phyloP scores from a whole-genome alignment of 1,140 invertebrate genomes.

The Dendroctonus ponderosae region DNA sequence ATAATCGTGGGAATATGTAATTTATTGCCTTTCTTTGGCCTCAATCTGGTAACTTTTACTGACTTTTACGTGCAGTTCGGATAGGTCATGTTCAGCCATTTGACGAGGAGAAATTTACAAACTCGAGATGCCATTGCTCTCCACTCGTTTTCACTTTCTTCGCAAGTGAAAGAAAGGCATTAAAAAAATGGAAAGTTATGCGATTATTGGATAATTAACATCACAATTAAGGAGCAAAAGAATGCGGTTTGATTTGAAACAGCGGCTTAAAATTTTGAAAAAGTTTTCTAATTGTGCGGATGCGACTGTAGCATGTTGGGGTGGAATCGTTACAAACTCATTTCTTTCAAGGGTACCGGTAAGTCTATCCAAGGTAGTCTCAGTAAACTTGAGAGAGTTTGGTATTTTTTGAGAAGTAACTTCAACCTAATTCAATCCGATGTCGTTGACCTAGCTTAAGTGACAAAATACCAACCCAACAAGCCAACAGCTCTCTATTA shows the following conservation, averaged over 20 bases:
- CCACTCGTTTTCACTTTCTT: slow-evolving; percentile 26
- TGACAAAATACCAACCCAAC: slow-evolving; percentile 26
- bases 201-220: not conserved
- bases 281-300: too few relatives aligned
- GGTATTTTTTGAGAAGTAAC: too few relatives aligned
- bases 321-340: too few relatives aligned
- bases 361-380: too few relatives aligned
- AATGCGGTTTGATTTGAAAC: too few relatives aligned
- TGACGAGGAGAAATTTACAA: not conserved
- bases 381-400: too few relatives aligned
- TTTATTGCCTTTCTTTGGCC: too few relatives aligned
- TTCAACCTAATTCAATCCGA: not conserved
- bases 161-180: slow-evolving; percentile 1
- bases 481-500: slow-evolving; percentile 16
- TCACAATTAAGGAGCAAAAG: too few relatives aligned
- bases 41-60: not conserved
- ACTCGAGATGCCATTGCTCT: not conserved
- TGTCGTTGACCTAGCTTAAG: slow-evolving; percentile 23
- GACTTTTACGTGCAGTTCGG: slow-evolving; percentile 12
- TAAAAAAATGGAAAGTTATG: slow-evolving; percentile 1
- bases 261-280: too few relatives aligned
- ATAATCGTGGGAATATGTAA: too few relatives aligned
- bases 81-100: slow-evolving; percentile 29
- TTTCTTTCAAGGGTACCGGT: too few relatives aligned
- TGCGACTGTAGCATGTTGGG: too few relatives aligned